Base-by-base conservation (phyloP, 2,888 invertebrate genomes). In the Hirtodrosophila alboralis region DNA sequence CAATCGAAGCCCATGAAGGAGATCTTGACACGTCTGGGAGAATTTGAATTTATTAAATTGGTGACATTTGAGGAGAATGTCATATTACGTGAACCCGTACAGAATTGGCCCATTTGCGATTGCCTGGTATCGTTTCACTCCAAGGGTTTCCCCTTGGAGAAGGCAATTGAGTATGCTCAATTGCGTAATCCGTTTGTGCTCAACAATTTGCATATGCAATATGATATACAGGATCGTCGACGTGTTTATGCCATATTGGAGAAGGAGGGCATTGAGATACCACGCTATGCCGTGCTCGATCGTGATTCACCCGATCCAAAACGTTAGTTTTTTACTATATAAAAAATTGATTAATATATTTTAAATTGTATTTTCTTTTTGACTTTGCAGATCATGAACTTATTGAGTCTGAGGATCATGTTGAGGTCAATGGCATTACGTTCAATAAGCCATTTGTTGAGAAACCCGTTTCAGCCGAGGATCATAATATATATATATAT, bases 401-500 rank as follows among this genome's bases (percentile, higher is more conserved):
- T 51, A 95, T 97, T 40, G 98, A 99, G 90, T 96, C 96, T 0
- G 99, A 99, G 89, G 98, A 99, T 91, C 97, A 97, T 84, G 98
- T 99, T 3, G 98, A 98, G 91, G 97, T 99, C 38, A 97, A 98
- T 89, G 98, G 98, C 4, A 94, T 96, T 21, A 95, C 95, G 14
- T 98, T 99, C 89, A 98, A 98, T 89, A 98, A 99, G 89, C 99
- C 99, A 0, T 99, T 99, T 91, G 99, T 99, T 13, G 99, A 99
- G 92, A 99, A 99, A 90, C 99, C 99, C 0, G 97, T 99, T 5
- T 98, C 98, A 14, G 99, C 99, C 0, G 99, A 99, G 91, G 99
- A 99, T 91, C 99, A 99, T 90, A 99, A 99, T 90, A 98, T 99
- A 89, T 98, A 98, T 90, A 99, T 99, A 84, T 99, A 99, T 91